These are phyloP conservation scores for Drosophila elegans DNA, from an alignment of 1,140 invertebrate genomes.

Conservation along the genomic window DNA sequence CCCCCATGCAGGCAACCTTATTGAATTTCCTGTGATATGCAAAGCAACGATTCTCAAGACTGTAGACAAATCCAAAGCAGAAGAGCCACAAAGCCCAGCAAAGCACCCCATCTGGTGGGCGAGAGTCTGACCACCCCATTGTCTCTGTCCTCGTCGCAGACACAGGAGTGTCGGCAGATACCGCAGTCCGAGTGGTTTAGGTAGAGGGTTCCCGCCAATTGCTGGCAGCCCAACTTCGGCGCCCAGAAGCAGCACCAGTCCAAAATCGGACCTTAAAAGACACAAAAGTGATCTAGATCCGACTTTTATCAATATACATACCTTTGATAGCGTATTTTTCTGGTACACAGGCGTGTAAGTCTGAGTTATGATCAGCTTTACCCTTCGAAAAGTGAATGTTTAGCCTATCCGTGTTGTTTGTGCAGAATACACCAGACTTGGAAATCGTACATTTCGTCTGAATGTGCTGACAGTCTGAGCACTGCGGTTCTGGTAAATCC, in stretches of 20 bases:
- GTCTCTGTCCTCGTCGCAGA: neutral
- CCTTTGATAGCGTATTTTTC: neutral
- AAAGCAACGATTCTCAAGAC: conserved; percentile 26
- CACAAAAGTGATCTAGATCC: neutral
- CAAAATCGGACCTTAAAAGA: neutral
- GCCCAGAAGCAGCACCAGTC: conserved; percentile 12
- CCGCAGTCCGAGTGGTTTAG: conserved; percentile 7
- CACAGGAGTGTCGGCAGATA: neutral
- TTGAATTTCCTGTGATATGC: conserved; percentile 39
- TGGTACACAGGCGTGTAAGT: neutral
- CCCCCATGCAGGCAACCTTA: conserved; percentile 31
- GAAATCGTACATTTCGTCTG: neutral
- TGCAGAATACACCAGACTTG: neutral
- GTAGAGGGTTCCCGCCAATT: conserved; percentile 1
- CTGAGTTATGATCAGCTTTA: neutral
- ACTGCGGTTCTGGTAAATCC: neutral
- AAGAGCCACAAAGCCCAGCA: neutral
- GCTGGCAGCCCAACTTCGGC: conserved; percentile 4
- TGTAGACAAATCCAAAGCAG: neutral
- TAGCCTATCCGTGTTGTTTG: neutral
- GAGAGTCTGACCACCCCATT: neutral
- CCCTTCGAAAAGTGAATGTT: neutral
- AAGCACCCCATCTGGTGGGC: neutral
- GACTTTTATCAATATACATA: neutral
- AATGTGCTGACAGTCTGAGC: neutral